Base-by-base conservation (phyloP, 2,888 invertebrate species). In the Pantelozetes paolii region DNA sequence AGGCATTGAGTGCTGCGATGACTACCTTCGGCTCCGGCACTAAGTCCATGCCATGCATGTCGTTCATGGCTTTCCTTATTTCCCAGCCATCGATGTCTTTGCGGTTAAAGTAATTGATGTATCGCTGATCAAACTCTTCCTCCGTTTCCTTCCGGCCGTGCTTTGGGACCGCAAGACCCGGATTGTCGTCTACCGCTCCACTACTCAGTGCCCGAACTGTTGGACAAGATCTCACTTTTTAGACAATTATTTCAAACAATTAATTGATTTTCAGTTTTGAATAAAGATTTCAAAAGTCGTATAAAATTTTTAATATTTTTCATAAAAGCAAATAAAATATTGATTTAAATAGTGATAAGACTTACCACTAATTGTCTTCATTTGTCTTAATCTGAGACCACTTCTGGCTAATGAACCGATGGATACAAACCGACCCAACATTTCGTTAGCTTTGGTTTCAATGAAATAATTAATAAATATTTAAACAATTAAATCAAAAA, bases 71-170 rank as follows among this genome's bases (percentile, higher is more conserved):
- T 81, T 93, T 91, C 76, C 96, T 89, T 79, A 94, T 86, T 84
- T 95, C 94, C 97, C 96, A 97, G 72, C 90, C 90, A 83, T 95
- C 95, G 82, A 96, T 92, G 80, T 94, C 91, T 76, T 87, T 76
- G 91, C 54, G 88, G 82, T 88, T 90, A 85, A 96, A 94, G 84
- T 87, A 95, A 59, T 87, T 86, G 81, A 89, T 90, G 82, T 90
- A 94, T 82, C 90, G 88, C 79, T 86, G 84, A 83, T 94, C 93
- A 83, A 94, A 93, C 83, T 93, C 92, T 59, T 77, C 79, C 54
- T 79, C 79, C 6, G 78, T 76, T 73, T 79, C 79, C 26, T 74
- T 74, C 11, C 71, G 59, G 26, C 75, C 76, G 15, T 76, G 75
- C 50, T 75, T 75, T 18, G 76, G 75, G n/a, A 45, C 54, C n/a